Conservation (phyloP, 2,888 invertebrate genomes). For the Megaustenia siamemsis region DNA sequence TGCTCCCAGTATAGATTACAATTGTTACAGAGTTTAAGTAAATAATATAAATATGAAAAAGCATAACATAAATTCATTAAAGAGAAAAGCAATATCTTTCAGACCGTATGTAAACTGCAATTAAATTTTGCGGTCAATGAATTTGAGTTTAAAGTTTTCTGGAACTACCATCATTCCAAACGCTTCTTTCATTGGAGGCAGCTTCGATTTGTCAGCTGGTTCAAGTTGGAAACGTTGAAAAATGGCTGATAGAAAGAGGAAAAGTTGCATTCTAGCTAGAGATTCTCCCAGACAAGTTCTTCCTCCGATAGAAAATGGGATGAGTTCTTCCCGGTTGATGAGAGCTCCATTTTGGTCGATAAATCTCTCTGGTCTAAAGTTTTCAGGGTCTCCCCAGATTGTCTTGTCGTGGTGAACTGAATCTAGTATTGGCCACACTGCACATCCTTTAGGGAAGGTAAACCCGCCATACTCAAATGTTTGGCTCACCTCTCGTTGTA, state of each 20-base stretch:
- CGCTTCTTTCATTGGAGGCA: not conserved
- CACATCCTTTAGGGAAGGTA: constrained; percentile 64
- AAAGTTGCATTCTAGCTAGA: not conserved
- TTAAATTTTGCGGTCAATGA: constrained; percentile 9
- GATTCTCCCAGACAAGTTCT: not conserved
- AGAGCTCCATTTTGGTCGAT: constrained; percentile 51
- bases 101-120: no score
- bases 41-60: no score
- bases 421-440: constrained; percentile 58
- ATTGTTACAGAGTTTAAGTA: no score
- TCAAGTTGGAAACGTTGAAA: constrained; percentile 12
- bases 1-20: no score
- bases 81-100: no score
- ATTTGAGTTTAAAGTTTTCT: not conserved
- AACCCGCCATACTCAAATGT: constrained; percentile 57
- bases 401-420: constrained; percentile 59
- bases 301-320: constrained; percentile 6
- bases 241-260: constrained; percentile 9
- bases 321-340: constrained; percentile 27
- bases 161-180: not conserved
- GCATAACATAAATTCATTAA: no score
- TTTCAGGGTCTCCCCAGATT: constrained; percentile 42
- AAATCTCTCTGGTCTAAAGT: constrained; percentile 60
- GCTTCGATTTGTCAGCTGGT: not conserved
- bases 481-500: constrained; percentile 60